Base-by-base conservation (phyloP, 2,113 vertebrate species). In the Trematomus loennbergii region DNA sequence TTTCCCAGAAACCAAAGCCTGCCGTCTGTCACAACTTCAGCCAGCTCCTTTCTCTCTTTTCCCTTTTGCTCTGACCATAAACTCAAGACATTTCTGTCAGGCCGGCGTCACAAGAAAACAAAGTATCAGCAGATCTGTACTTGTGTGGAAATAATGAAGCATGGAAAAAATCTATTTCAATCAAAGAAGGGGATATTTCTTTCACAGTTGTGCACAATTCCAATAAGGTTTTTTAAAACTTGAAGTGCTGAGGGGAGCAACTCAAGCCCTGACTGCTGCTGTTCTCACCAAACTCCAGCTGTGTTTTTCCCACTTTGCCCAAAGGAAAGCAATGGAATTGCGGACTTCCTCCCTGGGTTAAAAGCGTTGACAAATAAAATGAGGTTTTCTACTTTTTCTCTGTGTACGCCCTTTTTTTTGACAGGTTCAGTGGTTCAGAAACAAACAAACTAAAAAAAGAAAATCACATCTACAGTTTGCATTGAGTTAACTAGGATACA, bases 51-150 rank as follows among this genome's bases (percentile, higher is more conserved):
- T 50, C 72, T 62, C 53, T 62, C 29, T 36, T 8, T 7, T 20
- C 12, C 48, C 29, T 65, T 53, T 36, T 54, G n/a, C 59, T 72
- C 46, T 15, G 45, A 25, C 45, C 45, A 17, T 20, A 13, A 49
- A 25, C 61, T 76, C 22, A 0, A 18, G 25, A 48, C 33, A 3
- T 13, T 79, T 77, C 78, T 65, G 48, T 84, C 68, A 3, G 58
- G 57, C 29, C 17, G 78, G 72, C 46, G 20, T 22, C 22, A 29
- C 29, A 64, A 40, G 64, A 85, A 88, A 89, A 78, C 63, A 81
- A 88, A 84, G 86, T 16, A 80, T 91, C 91, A 91, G 89, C 89
- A 87, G 64, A 88, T 87, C 79, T 82, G 64, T 67, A 36, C 72
- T 66, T 22, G 60, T 67, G 78, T 61, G 78, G 55, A 73, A 71